Conservation (phyloP, 1,140 invertebrate species). For the Apis laboriosa region DNA sequence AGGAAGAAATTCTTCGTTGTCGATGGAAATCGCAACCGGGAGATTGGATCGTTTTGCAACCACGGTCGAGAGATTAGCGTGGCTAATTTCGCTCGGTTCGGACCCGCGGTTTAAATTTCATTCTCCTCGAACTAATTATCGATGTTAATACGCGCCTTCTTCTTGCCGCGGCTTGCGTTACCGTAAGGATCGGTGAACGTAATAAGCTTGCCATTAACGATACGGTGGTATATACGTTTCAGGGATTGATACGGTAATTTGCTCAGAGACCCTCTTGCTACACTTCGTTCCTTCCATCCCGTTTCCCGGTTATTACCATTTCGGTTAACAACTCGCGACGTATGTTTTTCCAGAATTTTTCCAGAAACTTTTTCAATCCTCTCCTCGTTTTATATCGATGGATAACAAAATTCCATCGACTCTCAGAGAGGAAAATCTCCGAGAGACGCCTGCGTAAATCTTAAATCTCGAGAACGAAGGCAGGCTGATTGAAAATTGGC, state of each 20-base stretch:
- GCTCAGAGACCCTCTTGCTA: not conserved
- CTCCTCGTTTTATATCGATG: too few species aligned
- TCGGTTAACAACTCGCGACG: too few species aligned
- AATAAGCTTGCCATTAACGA: constrained; percentile 47
- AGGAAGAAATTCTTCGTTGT: not conserved
- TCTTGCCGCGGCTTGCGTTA: constrained; percentile 3
- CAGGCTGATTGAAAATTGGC: too few species aligned
- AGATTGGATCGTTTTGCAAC: constrained; percentile 3
- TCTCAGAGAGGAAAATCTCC: too few species aligned
- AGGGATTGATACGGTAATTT: constrained; percentile 46
- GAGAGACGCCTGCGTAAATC: too few species aligned
- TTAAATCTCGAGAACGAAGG: too few species aligned
- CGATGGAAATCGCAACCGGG: not conserved
- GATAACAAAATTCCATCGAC: too few species aligned
- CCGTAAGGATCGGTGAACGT: constrained; percentile 39
- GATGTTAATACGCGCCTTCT: constrained; percentile 47
- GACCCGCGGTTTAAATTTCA: constrained; percentile 47
- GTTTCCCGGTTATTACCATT: too few species aligned
- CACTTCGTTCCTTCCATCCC: too few species aligned
- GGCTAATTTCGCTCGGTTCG: constrained; percentile 32
- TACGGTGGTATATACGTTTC: constrained; percentile 41
- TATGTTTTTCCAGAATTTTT: too few species aligned
- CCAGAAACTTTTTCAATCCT: not conserved
- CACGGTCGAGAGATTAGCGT: constrained; percentile 27
- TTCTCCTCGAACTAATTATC: constrained; percentile 49